These are phyloP conservation scores for Hemibagrus wyckioides DNA, from an alignment of 2,113 vertebrate genomes.

Conservation along the genomic window DNA sequence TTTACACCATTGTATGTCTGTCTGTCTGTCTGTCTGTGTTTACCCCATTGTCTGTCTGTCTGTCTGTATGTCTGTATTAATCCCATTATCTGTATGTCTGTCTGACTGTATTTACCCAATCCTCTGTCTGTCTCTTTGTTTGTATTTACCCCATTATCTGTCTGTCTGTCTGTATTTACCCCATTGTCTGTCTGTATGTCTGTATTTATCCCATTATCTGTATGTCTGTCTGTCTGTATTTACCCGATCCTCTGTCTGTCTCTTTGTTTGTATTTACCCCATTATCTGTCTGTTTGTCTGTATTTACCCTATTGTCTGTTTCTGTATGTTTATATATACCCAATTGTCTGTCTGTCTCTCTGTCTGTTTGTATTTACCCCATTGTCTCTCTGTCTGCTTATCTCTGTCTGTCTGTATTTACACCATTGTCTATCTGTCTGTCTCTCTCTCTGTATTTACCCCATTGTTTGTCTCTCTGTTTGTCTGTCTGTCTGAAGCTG, in stretches of 20 bases:
- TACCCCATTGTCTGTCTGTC: background rate
- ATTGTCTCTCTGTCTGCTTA: background rate
- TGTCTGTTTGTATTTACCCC: no score
- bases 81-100: background rate
- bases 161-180: background rate
- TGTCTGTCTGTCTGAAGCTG: background rate
- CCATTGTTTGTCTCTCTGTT: background rate
- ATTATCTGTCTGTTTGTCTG: background rate
- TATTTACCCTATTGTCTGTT: background rate
- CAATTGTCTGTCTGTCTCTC: background rate
- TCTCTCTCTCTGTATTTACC: background rate
- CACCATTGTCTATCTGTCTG: no score
- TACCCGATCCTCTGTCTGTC: background rate
- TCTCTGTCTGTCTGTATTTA: accelerated
- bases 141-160: no score
- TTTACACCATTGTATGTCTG: no score
- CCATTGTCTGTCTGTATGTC: no score
- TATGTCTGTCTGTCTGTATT: background rate
- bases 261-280: no score
- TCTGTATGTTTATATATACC: background rate
- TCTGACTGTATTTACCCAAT: no score
- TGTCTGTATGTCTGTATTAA: no score
- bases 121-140: background rate
- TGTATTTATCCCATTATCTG: no score
- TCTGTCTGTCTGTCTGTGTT: background rate